Conservation (phyloP, 2,888 invertebrate species). For the Imbricaverruca yamaguchii region DNA sequence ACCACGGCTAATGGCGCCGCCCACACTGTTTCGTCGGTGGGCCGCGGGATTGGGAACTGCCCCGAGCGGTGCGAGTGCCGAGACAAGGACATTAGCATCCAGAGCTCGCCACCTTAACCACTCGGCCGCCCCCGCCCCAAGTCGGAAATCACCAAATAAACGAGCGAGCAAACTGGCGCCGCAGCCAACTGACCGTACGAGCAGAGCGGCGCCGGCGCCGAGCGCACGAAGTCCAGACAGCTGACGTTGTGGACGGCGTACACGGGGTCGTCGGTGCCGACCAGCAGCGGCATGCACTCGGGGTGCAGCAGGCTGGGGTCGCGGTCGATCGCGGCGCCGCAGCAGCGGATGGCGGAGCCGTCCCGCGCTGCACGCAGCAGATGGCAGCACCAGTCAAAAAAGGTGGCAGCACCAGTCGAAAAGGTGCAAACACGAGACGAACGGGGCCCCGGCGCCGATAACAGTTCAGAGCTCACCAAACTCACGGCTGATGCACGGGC, state of each 20-base stretch:
- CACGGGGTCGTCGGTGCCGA: slow-evolving; percentile 52
- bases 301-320: slow-evolving; percentile 43
- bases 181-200: slow-evolving; percentile 56
- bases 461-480: not conserved
- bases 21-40: too few species aligned
- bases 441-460: not conserved
- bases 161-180: too few species aligned
- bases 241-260: slow-evolving; percentile 50
- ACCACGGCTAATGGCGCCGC: too few species aligned
- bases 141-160: too few species aligned
- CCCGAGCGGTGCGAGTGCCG: too few species aligned
- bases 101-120: too few species aligned
- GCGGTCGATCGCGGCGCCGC: slow-evolving; percentile 38
- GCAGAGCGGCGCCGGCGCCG: slow-evolving; percentile 55
- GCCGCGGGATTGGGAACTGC: too few species aligned
- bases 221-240: slow-evolving; percentile 67
- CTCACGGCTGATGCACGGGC: not conserved
- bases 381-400: too few species aligned
- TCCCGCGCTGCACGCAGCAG: slow-evolving; percentile 49
- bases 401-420: not conserved
- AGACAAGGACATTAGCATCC: too few species aligned
- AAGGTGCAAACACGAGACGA: not conserved
- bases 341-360: slow-evolving; percentile 65
- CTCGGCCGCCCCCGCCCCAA: too few species aligned
- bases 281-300: slow-evolving; percentile 59